Base-by-base conservation (phyloP, 2,113 vertebrate species). In the Bagarius yarrelli region DNA sequence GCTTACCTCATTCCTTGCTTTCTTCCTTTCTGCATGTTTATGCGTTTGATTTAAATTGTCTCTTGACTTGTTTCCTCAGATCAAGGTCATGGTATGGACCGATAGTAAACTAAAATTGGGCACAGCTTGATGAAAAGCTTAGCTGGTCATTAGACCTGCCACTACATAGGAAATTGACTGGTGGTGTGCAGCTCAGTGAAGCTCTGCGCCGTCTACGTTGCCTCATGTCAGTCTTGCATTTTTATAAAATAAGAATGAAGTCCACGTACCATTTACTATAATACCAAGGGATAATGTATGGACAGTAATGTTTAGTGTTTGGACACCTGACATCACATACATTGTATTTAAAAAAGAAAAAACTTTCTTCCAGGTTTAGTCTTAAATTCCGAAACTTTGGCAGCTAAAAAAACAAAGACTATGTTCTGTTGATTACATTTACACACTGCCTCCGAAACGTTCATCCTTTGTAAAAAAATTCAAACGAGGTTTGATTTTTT, bases 1-100 rank as follows among this genome's bases (percentile, higher is more conserved):
- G 83, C 57, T 86, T 87, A 84, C 85, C 77, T 84, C 81, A 79
- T 89, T 83, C 86, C 85, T 76, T 71, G 63, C 71, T 81, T 44
- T 63, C 13, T n/a, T 73, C 32, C 88, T 88, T 44, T 19, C n/a
- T 80, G 36, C 55, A 80, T 50, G 67, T 71, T 71, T 71, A 40
- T 57, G 53, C 50, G 40, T 79, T 88, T 85, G 85, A 87, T 83
- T 90, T 85, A 90, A 89, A 92, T 89, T 87, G 87, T 82, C 85
- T 90, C 87, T 90, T 85, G 89, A 89, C 91, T 89, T 87, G 87
- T 82, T 84, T 90, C 87, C 89, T 82, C 87, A 88, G 70, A 89
- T 91, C 89, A 87, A 88, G 90, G 90, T 91, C 91, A 91, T 52
- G 85, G 84, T 88, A 86, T 69, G 80, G 81, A 80, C 83, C 84